Percentiles rank a stretch among this genome's conserved stretches.
phyloP scores from a whole-genome alignment of 2,888 invertebrate genomes.

The Celastrina argiolus region DNA sequence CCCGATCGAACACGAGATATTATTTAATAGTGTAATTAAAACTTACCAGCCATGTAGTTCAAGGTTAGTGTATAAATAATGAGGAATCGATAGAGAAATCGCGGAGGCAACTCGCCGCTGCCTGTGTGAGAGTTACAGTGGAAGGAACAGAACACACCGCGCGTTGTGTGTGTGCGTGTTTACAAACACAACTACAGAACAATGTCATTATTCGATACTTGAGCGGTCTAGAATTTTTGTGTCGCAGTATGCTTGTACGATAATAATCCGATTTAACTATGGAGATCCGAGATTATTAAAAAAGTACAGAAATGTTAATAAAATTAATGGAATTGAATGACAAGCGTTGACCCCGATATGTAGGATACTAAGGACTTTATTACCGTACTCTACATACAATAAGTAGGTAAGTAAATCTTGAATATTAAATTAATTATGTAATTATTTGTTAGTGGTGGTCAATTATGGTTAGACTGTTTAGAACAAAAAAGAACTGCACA shows the following conservation, averaged over 20 bases:
- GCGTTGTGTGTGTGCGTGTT: slow-evolving; percentile 51
- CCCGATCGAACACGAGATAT: background rate
- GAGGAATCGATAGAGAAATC: slow-evolving; percentile 69
- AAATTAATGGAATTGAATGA: background rate
- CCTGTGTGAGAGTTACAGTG: slow-evolving; percentile 59
- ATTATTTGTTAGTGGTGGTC: no score
- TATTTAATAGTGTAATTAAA: slow-evolving; percentile 15
- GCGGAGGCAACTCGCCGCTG: slow-evolving; percentile 53
- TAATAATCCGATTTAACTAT: background rate
- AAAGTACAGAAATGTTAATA: background rate
- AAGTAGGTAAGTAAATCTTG: background rate
- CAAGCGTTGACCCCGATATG: background rate
- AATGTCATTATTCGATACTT: slow-evolving; percentile 65
- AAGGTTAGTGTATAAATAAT: slow-evolving; percentile 48
- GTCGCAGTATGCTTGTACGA: slow-evolving; percentile 40
- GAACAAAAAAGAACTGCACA: no score
- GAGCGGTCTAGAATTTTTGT: slow-evolving; percentile 50
- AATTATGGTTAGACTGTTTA: no score
- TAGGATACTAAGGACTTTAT: background rate
- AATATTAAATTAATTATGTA: background rate
- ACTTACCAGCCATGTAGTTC: slow-evolving; percentile 73
- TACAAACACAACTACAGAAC: slow-evolving; percentile 62
- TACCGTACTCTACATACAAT: background rate
- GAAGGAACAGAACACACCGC: slow-evolving; percentile 46
- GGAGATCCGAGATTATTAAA: background rate